Evolutionary conservation across 64 coral and sea anemone species (phyloP), one percentile per base, ranked within the genome.

Genomic region (Stichodactyla mertensii): DNA sequence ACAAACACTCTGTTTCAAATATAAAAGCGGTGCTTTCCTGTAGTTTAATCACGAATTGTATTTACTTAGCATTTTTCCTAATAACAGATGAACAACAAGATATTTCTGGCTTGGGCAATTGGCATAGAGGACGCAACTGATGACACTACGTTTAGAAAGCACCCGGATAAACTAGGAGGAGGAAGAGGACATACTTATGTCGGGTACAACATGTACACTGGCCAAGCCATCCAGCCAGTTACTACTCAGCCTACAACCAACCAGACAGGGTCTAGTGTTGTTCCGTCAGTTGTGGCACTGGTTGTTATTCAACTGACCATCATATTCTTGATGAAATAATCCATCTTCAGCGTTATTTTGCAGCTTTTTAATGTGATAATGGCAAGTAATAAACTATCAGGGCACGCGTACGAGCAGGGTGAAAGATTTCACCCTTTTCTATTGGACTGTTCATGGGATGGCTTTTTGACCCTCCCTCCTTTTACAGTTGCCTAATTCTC

Each of bases 91-190:
- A 26, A 59, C 55, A 59, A 22, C 15, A 2, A 55, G 6, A 16
- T 85, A 23, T 85, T 55, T 20, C 27, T 85, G 18, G 83, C 83
- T 36, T 85, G 83, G 83, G 83, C 83, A 61, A 64, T 56, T 6
- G 83, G 83, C 27, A 36, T 0, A 51, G 56, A 85, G 16, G 83
- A 85, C n/a, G 83, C 83, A 16, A 61, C 24, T 12, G 18, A 22
- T 18, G 54, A 64, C 2, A 85, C 6, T 8, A 85, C 4, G 12
- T 85, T 61, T 56, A 12, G 1, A 5, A n/a, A 85, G n/a, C 83
- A 85, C 56, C 51, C 54, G 26, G 56, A 85, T 18, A 85, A 85
- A 64, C 0, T 11, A 6, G 12, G 20, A 52, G 56, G 53, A 11
- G 83, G 83, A 52, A 55, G 83, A 85, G 83, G 83, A 0, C 83